Base-by-base conservation (phyloP, 2,888 invertebrate genomes). In the Scelioninae gen. 1 region DNA sequence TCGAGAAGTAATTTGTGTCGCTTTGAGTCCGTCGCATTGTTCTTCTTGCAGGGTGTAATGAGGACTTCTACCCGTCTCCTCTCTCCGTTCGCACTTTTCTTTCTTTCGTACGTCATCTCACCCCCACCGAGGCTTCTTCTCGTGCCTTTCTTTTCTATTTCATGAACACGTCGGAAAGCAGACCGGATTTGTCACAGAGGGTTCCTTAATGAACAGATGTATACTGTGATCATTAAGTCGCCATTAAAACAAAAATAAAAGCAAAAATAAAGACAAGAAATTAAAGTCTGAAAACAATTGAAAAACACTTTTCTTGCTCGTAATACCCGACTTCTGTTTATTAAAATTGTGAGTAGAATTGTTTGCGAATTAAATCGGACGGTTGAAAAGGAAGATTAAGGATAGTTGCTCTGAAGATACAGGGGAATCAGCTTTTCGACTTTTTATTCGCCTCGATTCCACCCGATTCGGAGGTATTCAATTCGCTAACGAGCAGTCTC, bases 401-500 rank as follows among this genome's bases (percentile, higher is more conserved):
- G 56, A 31, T 51, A n/a, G 34, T 0, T 29, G 49, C 16, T 47
- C 34, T 34, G 15, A 31, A 29, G 60, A 74, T 69, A 58, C 47
- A 5, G 71, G 29, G 23, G 16, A 47, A 47, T 56, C 34, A 63
- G 55, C 66, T 68, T 68, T 69, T 81, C 80, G 84, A 84, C 84
- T 87, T 87, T 85, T 82, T 75, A 83, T 66, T 85, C 85, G 85
- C 49, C 78, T 82, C 80, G 85, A 87, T 84, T 86, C 72, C 84
- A 82, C 71, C 71, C 83, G 85, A 85, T 84, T 85, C 83, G 76
- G 80, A 83, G 78, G 85, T 88, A 88, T 90, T 90, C 87, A 90
- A 16, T 90, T 89, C 88, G 90, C 87, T 91, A 91, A 91, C 91
- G 90, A 91, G 89, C 87, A 68, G 84, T 85, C 88, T 84, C 75